Conservation (phyloP, 2,113 vertebrate species). For the Cinclus mexicanus region DNA sequence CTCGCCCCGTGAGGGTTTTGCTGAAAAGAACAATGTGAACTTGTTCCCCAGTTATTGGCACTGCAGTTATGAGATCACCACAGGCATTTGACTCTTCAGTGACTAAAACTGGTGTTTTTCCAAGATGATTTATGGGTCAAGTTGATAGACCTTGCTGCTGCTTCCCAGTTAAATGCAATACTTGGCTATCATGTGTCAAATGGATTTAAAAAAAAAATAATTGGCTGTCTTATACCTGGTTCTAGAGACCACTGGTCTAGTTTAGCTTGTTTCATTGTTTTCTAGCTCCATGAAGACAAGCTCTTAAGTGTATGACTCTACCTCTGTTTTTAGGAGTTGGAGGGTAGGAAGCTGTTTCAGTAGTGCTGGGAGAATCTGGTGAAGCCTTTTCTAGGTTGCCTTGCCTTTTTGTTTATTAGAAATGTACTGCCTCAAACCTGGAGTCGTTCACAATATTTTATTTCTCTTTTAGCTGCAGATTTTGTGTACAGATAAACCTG, state of each 20-base stretch:
- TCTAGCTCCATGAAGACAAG: neutral
- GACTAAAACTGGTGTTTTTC: neutral
- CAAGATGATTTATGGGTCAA: neutral
- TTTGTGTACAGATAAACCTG: neutral
- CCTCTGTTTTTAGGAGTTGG: neutral
- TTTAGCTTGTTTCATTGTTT: neutral
- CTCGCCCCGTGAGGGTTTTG: neutral
- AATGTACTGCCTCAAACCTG: neutral
- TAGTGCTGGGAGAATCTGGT: neutral
- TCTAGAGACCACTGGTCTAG: neutral
- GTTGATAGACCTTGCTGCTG: neutral
- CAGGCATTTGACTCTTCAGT: neutral
- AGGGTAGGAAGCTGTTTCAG: neutral
- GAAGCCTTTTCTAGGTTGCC: neutral
- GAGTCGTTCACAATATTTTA: neutral
- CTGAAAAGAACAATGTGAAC: neutral
- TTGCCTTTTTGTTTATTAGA: neutral
- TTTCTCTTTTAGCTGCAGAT: neutral
- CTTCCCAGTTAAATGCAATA: neutral
- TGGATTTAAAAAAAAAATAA: too few relatives aligned
- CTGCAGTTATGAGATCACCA: neutral
- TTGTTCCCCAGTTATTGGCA: neutral
- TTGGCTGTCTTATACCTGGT: neutral
- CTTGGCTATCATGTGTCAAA: neutral
- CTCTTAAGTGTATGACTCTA: neutral